A percentile compares a stretch with the other conserved stretches of the same genome.
Conservation (phyloP, 2,888 invertebrate species). For the Leucophora obtusa region DNA sequence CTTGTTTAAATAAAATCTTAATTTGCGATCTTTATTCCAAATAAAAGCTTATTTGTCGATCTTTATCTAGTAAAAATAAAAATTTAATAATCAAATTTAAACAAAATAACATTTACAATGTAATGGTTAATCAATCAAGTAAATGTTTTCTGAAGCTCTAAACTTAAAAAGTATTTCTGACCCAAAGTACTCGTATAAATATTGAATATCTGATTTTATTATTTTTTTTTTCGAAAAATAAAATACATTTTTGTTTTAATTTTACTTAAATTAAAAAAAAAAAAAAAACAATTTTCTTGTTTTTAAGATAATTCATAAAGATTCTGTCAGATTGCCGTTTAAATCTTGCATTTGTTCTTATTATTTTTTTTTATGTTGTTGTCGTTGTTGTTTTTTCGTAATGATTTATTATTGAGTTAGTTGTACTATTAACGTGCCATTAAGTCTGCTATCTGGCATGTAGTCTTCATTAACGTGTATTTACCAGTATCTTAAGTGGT, state of each 20-base stretch:
- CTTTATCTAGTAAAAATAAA: no score
- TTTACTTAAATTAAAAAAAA: background rate
- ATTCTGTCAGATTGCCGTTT: background rate
- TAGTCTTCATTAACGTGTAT: conserved; percentile 53
- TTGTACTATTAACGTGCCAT: conserved; percentile 30
- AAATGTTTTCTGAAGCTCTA: no score
- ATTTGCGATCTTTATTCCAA: no score
- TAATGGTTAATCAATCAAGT: no score
- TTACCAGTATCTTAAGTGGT: conserved; percentile 41
- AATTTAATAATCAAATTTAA: no score
- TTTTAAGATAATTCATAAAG: background rate
- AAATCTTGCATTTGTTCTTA: background rate
- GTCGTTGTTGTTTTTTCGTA: conserved; percentile 21
- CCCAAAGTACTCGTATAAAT: no score
- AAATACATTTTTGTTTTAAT: background rate
- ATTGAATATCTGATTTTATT: no score
- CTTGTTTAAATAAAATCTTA: no score
- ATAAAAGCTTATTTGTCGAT: no score
- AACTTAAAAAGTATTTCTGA: no score
- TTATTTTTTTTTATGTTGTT: background rate
- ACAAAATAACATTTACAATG: no score
- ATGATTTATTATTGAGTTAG: conserved; percentile 28
- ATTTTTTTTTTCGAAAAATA: no score
- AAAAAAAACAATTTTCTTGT: background rate
- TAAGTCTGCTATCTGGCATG: conserved; percentile 45